phyloP scores from a whole-genome alignment of 2,113 vertebrate genomes.

The Chrysochloris asiatica region DNA sequence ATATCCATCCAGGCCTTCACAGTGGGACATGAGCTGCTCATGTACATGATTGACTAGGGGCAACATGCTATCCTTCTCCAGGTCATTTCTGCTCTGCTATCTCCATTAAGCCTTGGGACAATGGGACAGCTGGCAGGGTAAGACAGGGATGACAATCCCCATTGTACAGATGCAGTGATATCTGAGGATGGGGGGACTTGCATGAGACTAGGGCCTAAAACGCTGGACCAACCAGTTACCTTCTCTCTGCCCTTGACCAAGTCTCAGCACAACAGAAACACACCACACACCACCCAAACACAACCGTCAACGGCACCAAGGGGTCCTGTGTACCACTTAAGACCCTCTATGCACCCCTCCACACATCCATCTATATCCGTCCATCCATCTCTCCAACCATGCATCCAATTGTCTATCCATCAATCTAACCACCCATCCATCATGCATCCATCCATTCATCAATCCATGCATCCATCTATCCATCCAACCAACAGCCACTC shows the following conservation, averaged over 20 bases:
- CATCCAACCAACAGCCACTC: no score
- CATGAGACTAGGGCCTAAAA: not conserved
- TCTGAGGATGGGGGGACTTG: not conserved
- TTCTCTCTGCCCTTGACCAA: not conserved
- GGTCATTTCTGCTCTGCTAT: not conserved
- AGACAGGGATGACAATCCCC: not conserved
- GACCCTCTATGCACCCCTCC: not conserved
- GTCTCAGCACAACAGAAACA: not conserved
- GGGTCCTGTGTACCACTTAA: not conserved
- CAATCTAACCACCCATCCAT: no score
- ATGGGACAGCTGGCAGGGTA: not conserved
- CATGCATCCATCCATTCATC: no score
- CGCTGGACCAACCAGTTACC: not conserved
- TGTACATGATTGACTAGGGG: fast-evolving
- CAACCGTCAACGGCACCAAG: not conserved
- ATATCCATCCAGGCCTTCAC: not conserved
- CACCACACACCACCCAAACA: no score
- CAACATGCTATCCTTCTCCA: not conserved
- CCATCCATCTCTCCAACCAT: no score
- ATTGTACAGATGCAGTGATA: not conserved
- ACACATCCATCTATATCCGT: no score
- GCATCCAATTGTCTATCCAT: no score
- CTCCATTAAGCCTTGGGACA: not conserved
- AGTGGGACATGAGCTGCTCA: fast-evolving
- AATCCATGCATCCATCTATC: no score